Percentiles rank a stretch among this genome's conserved stretches.
Conservation (phyloP, 2,888 invertebrate genomes). For the Agonopterix heracliana region DNA sequence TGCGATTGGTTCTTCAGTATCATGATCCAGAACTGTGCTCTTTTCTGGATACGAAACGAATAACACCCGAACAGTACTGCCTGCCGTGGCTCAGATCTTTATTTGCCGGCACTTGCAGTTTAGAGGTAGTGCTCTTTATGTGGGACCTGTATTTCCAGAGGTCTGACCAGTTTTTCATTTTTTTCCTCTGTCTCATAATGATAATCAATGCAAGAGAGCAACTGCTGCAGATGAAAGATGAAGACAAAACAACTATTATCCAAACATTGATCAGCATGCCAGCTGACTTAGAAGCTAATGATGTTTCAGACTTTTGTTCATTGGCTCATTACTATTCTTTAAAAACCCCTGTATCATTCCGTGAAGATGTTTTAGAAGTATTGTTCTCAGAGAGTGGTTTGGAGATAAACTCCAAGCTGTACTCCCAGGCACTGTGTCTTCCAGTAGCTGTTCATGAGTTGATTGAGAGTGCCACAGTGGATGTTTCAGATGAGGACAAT, state of each 20-base stretch:
- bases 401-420: conserved; percentile 77
- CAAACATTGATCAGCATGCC: conserved; percentile 85
- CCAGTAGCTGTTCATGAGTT: conserved; percentile 97
- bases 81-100: conserved; percentile 92
- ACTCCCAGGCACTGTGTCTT: conserved; percentile 93
- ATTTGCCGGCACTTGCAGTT: conserved; percentile 90
- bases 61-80: conserved; percentile 94
- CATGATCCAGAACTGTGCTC: conserved; percentile 99
- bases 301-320: conserved; percentile 97
- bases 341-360: conserved; percentile 94
- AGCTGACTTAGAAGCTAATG: conserved; percentile 91
- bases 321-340: conserved; percentile 96
- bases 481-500: conserved; percentile 77
- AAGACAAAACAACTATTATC: conserved; percentile 81
- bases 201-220: conserved; percentile 95
- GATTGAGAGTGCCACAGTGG: conserved; percentile 86
- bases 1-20: conserved; percentile 89
- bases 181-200: conserved; percentile 96
- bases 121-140: conserved; percentile 92
- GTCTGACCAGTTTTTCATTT: conserved; percentile 96
- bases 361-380: conserved; percentile 85
- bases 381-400: conserved; percentile 76
- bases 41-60: conserved; percentile 95
- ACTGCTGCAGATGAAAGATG: conserved; percentile 85
- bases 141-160: conserved; percentile 99